A percentile compares a stretch with the other conserved stretches of the same genome.
phyloP scores from a whole-genome alignment of 2,113 vertebrate species.

The human (Homo sapiens) region GRCh38 chr15:78201501-78202000 shows the following conservation, averaged over 20 bases:
- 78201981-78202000: background rate
- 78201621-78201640: rapidly evolving
- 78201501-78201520: background rate
- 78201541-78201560: background rate
- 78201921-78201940: too few species aligned
- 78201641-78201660: rapidly evolving
- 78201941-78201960: background rate
- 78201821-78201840: background rate
- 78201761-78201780: background rate
- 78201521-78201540: background rate
- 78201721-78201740: background rate
- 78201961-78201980: background rate
- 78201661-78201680: background rate
- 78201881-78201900: too few species aligned
- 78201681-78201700: background rate
- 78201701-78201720: background rate
- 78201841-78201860: rapidly evolving
- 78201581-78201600: background rate
- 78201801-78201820: background rate
- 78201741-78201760: background rate
- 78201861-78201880: background rate
- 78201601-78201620: background rate
- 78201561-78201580: background rate
- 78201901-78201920: rapidly evolving
- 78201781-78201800: background rate